phyloP scores from a whole-genome alignment of 1,140 invertebrate species.

The Psilanteris sp. region DNA sequence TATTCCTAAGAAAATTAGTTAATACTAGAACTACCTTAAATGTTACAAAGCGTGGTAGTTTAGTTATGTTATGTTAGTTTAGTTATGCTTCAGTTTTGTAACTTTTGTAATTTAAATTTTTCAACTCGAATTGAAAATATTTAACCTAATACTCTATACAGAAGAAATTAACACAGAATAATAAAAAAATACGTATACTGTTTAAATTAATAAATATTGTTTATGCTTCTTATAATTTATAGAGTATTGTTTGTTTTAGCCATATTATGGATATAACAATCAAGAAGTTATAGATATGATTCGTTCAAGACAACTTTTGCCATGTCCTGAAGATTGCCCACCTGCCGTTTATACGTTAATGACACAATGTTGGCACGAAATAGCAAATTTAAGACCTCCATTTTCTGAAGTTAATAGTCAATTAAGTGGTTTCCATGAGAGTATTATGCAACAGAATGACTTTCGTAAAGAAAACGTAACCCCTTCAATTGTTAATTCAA shows the following conservation, averaged over 20 bases:
- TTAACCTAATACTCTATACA: too few species aligned
- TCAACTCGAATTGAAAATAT: too few species aligned
- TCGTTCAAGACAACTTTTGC: slow-evolving; percentile 93
- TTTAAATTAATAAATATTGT: too few species aligned
- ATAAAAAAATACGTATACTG: too few species aligned
- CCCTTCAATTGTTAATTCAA: slow-evolving; percentile 3
- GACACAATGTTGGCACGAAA: slow-evolving; percentile 98
- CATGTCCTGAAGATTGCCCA: slow-evolving; percentile 95
- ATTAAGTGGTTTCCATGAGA: slow-evolving; percentile 81
- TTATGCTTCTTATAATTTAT: too few species aligned
- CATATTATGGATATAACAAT: slow-evolving; percentile 96
- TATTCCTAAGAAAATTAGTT: too few species aligned
- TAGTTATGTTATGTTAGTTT: too few species aligned
- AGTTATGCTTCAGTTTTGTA: too few species aligned
- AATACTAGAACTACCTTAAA: too few species aligned
- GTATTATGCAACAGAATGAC: slow-evolving; percentile 21
- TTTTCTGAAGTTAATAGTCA: slow-evolving; percentile 91
- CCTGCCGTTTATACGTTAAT: slow-evolving; percentile 94
- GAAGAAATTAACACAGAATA: too few species aligned
- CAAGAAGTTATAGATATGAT: slow-evolving; percentile 99
- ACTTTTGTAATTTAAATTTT: too few species aligned
- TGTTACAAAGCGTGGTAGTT: too few species aligned
- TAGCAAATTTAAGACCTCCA: slow-evolving; percentile 91
- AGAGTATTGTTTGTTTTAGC: slow-evolving; percentile 81
- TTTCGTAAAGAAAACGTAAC: slow-evolving; percentile 5